Evolutionary conservation across 2,888 invertebrate genomes (phyloP).

Genomic region (Aplocera efformata): DNA sequence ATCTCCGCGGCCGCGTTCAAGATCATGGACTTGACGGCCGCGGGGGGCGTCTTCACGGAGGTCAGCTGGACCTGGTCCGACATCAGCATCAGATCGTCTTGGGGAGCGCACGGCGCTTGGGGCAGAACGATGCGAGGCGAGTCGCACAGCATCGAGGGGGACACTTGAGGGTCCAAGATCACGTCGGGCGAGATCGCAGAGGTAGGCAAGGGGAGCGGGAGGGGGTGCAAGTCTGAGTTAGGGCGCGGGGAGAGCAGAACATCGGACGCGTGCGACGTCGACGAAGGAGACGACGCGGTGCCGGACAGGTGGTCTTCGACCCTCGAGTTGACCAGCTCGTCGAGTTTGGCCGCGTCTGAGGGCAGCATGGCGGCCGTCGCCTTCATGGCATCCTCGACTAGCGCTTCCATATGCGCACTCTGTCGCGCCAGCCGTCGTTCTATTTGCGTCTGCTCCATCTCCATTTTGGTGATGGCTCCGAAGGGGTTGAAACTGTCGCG

Average conservation of each 20-base stretch:
- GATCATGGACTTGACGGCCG: slow-evolving; percentile 87
- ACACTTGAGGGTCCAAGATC: slow-evolving; percentile 81
- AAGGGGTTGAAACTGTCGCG: slow-evolving; percentile 61
- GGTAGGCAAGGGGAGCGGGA: slow-evolving; percentile 46
- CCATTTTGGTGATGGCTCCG: slow-evolving; percentile 61
- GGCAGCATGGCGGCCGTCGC: slow-evolving; percentile 68
- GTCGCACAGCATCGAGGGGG: slow-evolving; percentile 80
- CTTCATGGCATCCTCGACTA: slow-evolving; percentile 73
- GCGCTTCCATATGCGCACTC: slow-evolving; percentile 70
- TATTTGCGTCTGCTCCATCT: slow-evolving; percentile 56
- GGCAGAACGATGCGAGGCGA: slow-evolving; percentile 45
- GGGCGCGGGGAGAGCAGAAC: slow-evolving; percentile 57
- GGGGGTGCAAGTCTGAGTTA: slow-evolving; percentile 52
- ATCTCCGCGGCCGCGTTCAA: slow-evolving; percentile 87
- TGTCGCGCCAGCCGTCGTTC: slow-evolving; percentile 63
- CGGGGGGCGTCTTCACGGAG: slow-evolving; percentile 78
- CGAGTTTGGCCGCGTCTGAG: slow-evolving; percentile 73
- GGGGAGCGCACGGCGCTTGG: slow-evolving; percentile 31
- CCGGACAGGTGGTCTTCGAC: slow-evolving; percentile 66
- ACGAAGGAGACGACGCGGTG: slow-evolving; percentile 49
- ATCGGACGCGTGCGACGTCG: slow-evolving; percentile 60
- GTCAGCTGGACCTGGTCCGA: slow-evolving; percentile 58
- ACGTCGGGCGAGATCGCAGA: slow-evolving; percentile 77
- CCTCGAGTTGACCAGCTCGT: slow-evolving; percentile 78
- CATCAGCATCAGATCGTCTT: slow-evolving; percentile 64